Evolutionary conservation across 1,140 invertebrate species (phyloP), one percentile per base, ranked within the genome.

Genomic region (Acromyrmex echinatior): DNA sequence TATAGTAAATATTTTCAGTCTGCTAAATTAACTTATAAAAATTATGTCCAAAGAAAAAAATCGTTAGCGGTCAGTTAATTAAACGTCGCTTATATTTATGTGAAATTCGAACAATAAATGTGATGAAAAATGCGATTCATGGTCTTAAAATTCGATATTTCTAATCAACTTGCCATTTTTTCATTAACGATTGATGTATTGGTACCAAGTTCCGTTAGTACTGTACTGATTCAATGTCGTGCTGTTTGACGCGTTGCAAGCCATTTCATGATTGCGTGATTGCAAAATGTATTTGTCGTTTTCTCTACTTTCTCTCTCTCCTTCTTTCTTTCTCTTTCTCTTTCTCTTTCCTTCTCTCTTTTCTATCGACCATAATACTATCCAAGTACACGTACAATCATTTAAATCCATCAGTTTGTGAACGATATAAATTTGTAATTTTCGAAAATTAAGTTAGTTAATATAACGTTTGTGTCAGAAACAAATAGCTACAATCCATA

Each of bases 231-330:
- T 16, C 28, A 66, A n/a, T 49, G n/a, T 68, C 45, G 51, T 49
- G 16, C 66, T 82, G 66, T 31, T 68, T 12, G 66, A 79, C 39
- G 45, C 74, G 53, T 62, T 56, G 28, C 58, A 68, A 25, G n/a
- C 82, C 62, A 88, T 88, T 89, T 86, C 68, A 74, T 80, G 81
- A 89, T 88, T 89, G 81, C 74, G 66, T 74, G 87, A 74, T 86
- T 80, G 82, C 88, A 86, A 88, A 89, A 89, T 70, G 35, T 76
- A 71, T 51, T 63, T 68, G 31, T 56, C 28, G 21, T 53, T 53
- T 51, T 39, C 25, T 65, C 58, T 63, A 39, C 16, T 56, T 14
- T 45, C 51, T 18, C 31, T 58, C 18, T 53, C 16, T 3, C 3
- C 12, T 6, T 49, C 39, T 31, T 16, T 56, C 25, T 25, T 25